These are phyloP conservation scores for Pterocles gutturalis DNA, from an alignment of 2,113 vertebrate species.

Conservation along the genomic window DNA sequence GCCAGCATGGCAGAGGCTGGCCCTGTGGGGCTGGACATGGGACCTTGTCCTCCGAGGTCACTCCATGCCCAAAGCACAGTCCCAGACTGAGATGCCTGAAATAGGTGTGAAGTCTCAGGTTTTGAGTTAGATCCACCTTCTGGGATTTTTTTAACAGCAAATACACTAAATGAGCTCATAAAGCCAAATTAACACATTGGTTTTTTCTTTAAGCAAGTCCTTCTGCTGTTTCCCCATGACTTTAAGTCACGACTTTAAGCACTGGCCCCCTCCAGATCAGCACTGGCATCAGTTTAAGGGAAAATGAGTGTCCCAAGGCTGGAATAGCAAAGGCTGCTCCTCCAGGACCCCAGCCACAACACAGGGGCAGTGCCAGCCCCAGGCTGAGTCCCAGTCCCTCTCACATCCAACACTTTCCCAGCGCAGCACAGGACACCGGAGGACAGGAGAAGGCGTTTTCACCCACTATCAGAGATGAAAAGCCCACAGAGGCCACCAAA, in stretches of 20 bases:
- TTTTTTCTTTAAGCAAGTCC: neutral
- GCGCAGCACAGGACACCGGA: accelerated
- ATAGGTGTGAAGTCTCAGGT: neutral
- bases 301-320: neutral
- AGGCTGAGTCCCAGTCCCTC: neutral
- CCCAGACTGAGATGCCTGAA: neutral
- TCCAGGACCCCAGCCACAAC: accelerated
- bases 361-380: neutral
- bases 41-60: neutral
- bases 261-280: neutral
- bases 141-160: neutral
- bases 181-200: neutral
- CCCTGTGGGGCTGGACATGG: accelerated
- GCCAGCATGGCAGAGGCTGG: neutral
- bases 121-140: neutral
- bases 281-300: neutral
- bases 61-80: neutral
- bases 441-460: neutral
- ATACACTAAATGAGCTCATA: neutral
- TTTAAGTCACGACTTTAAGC: neutral
- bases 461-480: accelerated
- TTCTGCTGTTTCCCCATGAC: neutral
- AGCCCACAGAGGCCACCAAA: neutral
- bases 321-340: neutral
- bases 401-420: too few species aligned